These are phyloP conservation scores for Mus spicilegus DNA, from an alignment of 2,113 vertebrate genomes.

Conservation along the genomic window DNA sequence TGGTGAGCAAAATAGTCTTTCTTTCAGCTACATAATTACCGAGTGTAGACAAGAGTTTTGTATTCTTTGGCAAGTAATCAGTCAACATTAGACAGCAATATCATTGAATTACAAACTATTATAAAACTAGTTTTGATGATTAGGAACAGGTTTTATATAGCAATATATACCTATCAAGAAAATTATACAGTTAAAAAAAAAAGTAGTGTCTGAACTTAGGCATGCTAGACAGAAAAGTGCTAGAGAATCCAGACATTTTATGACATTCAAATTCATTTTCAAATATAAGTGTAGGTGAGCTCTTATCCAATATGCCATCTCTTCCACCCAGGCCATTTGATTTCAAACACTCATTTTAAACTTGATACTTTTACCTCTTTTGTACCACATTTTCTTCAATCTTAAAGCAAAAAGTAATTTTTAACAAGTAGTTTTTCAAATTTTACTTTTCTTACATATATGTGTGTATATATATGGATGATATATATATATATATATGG, in stretches of 20 bases:
- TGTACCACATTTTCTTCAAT: background rate
- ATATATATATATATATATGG: background rate
- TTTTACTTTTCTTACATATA: constrained; percentile 35
- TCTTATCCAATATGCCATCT: background rate
- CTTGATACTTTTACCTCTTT: background rate
- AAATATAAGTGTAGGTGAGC: background rate
- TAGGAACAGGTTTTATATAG: constrained; percentile 3
- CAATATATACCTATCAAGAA: background rate
- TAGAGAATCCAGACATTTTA: background rate
- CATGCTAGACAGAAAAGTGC: background rate
- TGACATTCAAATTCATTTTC: background rate
- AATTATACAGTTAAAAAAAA: background rate
- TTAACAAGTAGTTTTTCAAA: background rate
- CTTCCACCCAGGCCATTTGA: background rate
- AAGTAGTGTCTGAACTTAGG: background rate
- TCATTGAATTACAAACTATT: background rate
- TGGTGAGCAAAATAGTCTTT: constrained; percentile 10
- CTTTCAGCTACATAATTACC: background rate
- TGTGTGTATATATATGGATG: background rate
- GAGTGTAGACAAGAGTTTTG: background rate
- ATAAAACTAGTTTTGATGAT: background rate
- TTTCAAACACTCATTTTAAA: constrained; percentile 54
- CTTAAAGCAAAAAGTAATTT: constrained; percentile 18
- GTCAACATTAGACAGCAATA: background rate
- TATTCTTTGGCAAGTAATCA: background rate